Evolutionary conservation across 2,797 vertebrate species (phyloP).

Genomic region (Acipenser oxyrinchus): DNA sequence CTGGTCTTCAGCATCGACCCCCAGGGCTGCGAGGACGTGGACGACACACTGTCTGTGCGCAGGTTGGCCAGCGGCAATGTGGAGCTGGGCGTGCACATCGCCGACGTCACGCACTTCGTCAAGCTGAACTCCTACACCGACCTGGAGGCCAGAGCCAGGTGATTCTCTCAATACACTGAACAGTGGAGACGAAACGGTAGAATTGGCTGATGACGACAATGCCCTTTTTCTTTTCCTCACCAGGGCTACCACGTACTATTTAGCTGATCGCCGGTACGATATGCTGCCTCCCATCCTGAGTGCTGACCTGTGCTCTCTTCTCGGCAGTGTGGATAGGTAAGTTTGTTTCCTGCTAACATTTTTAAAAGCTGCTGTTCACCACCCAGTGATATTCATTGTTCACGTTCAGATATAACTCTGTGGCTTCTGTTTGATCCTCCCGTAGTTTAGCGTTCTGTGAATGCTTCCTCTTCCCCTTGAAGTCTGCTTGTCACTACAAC

Average conservation of each 20-base stretch:
- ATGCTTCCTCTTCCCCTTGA: too few relatives aligned
- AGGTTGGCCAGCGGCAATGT: constrained; percentile 55
- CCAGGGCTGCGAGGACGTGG: constrained; percentile 85
- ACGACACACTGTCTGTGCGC: constrained; percentile 78
- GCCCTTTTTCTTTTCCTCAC: constrained; percentile 5
- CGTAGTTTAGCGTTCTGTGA: too few relatives aligned
- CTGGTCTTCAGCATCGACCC: constrained; percentile 97
- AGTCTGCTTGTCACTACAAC: too few relatives aligned
- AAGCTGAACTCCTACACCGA: constrained; percentile 72
- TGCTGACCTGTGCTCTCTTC: constrained; percentile 82
- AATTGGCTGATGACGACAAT: not conserved
- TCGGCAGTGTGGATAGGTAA: constrained; percentile 81
- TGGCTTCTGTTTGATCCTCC: too few relatives aligned
- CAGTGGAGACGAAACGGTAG: not conserved
- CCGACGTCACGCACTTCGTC: constrained; percentile 90
- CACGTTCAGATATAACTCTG: too few relatives aligned
- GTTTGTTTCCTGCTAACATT: constrained; percentile 18
- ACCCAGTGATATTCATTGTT: too few relatives aligned
- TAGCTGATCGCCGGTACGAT: constrained; percentile 85
- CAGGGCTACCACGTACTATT: constrained; percentile 89
- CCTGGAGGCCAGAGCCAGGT: constrained; percentile 79
- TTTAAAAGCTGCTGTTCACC: too few relatives aligned
- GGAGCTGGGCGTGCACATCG: constrained; percentile 92
- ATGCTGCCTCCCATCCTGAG: constrained; percentile 86
- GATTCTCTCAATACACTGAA: not conserved